Evolutionary conservation across 1,140 invertebrate genomes (phyloP).

Genomic region (Scaptomyza montana): DNA sequence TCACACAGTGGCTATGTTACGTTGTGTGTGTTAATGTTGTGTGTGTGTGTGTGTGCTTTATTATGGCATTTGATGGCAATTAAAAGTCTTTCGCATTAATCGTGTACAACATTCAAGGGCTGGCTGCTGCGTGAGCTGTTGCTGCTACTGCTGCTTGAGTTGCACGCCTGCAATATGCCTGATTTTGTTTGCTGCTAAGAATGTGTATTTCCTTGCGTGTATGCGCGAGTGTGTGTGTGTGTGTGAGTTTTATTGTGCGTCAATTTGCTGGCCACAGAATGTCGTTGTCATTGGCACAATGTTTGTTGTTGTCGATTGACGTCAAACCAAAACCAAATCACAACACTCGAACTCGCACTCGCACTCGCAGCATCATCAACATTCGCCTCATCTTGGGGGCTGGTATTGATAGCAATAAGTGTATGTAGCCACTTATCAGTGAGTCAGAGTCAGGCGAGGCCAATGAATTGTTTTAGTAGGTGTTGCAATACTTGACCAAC

Average conservation of each 20-base stretch:
- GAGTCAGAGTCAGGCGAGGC: conserved; percentile 39
- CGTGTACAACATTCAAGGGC: conserved; percentile 42
- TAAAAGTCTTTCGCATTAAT: conserved; percentile 67
- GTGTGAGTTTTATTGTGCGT: conserved; percentile 63
- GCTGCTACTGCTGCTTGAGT: background rate
- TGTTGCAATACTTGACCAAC: conserved; percentile 25
- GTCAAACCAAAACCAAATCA: conserved; percentile 72
- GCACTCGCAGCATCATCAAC: conserved; percentile 20
- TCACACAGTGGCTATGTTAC: conserved; percentile 8
- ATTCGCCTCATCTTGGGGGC: conserved; percentile 54
- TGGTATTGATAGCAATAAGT: conserved; percentile 62
- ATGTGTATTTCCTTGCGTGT: background rate
- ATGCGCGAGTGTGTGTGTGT: background rate
- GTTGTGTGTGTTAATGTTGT: no score
- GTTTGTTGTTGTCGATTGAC: conserved; percentile 71
- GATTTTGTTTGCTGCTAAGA: conserved; percentile 15
- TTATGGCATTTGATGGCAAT: conserved; percentile 67
- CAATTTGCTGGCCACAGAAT: conserved; percentile 74
- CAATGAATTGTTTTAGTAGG: conserved; percentile 42
- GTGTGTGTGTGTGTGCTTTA: conserved; percentile 28
- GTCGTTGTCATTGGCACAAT: conserved; percentile 29
- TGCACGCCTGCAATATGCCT: conserved; percentile 25
- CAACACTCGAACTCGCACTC: background rate
- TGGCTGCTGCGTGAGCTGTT: conserved; percentile 15
- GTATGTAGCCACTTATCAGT: conserved; percentile 28